Evolutionary conservation across 2,797 vertebrate genomes (phyloP), one percentile per base, ranked within the genome.

Genomic region (Sebastolobus alascanus): DNA sequence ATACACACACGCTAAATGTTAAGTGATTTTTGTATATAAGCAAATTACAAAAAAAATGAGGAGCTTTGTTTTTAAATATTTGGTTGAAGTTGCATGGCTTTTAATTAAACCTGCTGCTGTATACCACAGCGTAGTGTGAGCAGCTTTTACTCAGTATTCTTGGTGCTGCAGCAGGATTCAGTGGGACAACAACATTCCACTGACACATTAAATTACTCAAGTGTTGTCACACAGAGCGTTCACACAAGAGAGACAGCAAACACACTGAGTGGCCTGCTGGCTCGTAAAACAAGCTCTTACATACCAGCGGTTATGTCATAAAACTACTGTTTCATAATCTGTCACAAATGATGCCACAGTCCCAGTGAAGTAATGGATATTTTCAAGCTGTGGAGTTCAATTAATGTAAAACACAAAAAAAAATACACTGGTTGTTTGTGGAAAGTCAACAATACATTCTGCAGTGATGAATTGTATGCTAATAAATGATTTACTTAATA

Each of bases 161-260:
- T 13, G 14, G 59, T 68, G 60, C 66, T 68, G 77, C 68, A 40
- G 77, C 56, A 35, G 55, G 60, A 74, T 56, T 58, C 38, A 14
- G 54, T 7, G 58, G 60, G 55, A 82, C 64, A 80, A 79, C 77
- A 85, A 59, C 86, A 88, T 90, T 89, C 89, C 85, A 20, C 54
- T 80, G 83, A 84, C 68, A 33, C 71, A 83, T 80, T 80, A 25
- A 84, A 82, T 90, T 64, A 86, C 66, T 50, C 12, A 43, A 67
- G 43, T 68, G 33, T 59, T 73, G 60, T 85, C 4, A 14, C 67
- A 66, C 73, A 77, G 4, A 68, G 58, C 12, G 14, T 68, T 73
- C 37, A 31, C 27, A 59, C 37, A 16, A 58, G 54, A 65, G n/a
- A 13, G 71, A n/a, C 35, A 10, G 68, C 43, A 40, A 33, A 31